These are phyloP conservation scores for Bos javanicus DNA, from an alignment of 2,113 vertebrate genomes.

Conservation along the genomic window DNA sequence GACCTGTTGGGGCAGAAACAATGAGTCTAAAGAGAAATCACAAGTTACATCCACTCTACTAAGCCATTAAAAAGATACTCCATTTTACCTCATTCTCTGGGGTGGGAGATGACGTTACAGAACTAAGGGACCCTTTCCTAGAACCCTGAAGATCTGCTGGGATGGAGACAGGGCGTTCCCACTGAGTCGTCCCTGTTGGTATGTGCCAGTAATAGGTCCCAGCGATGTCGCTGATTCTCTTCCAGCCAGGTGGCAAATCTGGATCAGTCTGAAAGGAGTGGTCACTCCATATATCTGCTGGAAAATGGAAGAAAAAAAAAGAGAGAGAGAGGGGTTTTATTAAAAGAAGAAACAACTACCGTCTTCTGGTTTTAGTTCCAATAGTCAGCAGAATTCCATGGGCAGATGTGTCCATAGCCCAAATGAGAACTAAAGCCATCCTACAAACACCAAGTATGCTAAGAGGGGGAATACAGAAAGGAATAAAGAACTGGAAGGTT, in stretches of 20 bases:
- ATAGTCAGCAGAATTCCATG: rapidly evolving
- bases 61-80: slow-evolving; percentile 32
- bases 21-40: slow-evolving; percentile 31
- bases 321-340: background rate
- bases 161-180: slow-evolving; percentile 87
- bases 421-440: background rate
- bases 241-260: slow-evolving; percentile 95
- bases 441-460: background rate
- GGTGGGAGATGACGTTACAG: slow-evolving; percentile 92
- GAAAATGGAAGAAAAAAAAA: background rate
- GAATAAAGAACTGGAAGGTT: background rate
- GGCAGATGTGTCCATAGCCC: background rate
- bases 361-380: background rate
- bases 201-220: slow-evolving; percentile 97
- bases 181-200: slow-evolving; percentile 94
- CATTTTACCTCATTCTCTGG: slow-evolving; percentile 92
- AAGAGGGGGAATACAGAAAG: background rate
- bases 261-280: slow-evolving; percentile 95
- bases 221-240: slow-evolving; percentile 90
- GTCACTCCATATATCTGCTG: slow-evolving; percentile 92
- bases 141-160: slow-evolving; percentile 81
- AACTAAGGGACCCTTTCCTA: slow-evolving; percentile 89
- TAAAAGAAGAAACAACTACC: background rate
- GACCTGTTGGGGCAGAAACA: slow-evolving; percentile 43
- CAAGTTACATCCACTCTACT: slow-evolving; percentile 7